phyloP scores from a whole-genome alignment of 2,113 vertebrate species.

The Saccopteryx bilineata region DNA sequence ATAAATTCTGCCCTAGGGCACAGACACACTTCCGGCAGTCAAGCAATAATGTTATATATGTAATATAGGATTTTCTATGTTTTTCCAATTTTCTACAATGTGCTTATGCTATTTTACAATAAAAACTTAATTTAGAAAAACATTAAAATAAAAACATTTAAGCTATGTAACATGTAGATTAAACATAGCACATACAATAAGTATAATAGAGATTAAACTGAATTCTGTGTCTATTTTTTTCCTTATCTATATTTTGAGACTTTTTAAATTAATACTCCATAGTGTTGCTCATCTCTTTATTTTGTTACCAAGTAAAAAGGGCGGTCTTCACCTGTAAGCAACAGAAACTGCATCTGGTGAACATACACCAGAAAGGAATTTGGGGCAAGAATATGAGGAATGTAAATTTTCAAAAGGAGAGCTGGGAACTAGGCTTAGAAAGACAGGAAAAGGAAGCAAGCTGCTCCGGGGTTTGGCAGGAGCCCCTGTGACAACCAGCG shows the following conservation, averaged over 20 bases:
- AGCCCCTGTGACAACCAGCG: not conserved
- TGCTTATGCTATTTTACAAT: conserved; percentile 10
- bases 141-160: conserved; percentile 2
- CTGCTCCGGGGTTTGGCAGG: not conserved
- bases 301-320: not conserved
- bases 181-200: not conserved
- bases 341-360: conserved; percentile 50
- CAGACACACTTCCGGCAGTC: conserved; percentile 4
- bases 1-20: conserved; percentile 37
- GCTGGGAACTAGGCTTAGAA: not conserved
- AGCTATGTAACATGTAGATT: not conserved
- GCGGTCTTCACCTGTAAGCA: not conserved
- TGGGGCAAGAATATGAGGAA: not conserved
- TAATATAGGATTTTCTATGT: conserved; percentile 54
- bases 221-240: conserved; percentile 24
- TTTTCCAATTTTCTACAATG: conserved; percentile 50
- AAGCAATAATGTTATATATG: not conserved
- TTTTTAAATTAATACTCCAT: conserved; percentile 31
- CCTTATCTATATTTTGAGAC: not conserved
- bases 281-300: not conserved
- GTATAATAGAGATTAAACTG: not conserved
- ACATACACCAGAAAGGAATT: not conserved
- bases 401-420: conserved; percentile 34
- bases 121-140: conserved; percentile 36
- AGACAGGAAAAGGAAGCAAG: not conserved